phyloP scores from a whole-genome alignment of 2,888 invertebrate genomes.

The Clusia tigrina region DNA sequence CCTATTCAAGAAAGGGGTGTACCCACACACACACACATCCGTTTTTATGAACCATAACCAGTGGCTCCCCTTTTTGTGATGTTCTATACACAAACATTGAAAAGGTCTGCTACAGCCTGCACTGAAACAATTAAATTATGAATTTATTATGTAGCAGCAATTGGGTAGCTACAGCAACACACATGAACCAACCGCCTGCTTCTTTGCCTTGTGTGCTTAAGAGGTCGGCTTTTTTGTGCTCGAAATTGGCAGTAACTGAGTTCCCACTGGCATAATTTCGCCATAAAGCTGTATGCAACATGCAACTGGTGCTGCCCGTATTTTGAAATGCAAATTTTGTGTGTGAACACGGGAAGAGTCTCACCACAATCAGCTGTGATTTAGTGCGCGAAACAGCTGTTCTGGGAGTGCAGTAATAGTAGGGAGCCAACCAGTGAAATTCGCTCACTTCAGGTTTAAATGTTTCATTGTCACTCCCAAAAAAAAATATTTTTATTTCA shows the following conservation, averaged over 20 bases:
- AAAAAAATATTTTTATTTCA: too few species aligned
- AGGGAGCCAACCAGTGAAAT: too few species aligned
- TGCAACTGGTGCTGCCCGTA: background rate
- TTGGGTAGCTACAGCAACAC: background rate
- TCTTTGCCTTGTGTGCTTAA: background rate
- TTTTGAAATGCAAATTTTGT: constrained; percentile 6
- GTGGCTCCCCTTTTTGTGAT: background rate
- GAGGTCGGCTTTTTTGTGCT: background rate
- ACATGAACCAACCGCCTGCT: background rate
- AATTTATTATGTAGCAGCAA: constrained; percentile 7
- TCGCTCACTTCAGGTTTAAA: too few species aligned
- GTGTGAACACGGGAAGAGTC: constrained; percentile 8
- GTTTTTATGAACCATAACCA: background rate
- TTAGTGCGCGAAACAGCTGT: constrained; percentile 10
- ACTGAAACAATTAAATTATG: background rate
- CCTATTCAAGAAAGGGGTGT: too few species aligned
- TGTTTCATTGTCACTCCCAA: too few species aligned
- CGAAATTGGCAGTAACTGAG: background rate
- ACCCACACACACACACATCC: too few species aligned
- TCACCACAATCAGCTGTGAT: constrained; percentile 13
- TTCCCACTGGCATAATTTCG: constrained; percentile 12
- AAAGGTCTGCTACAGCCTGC: background rate
- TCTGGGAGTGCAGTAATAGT: too few species aligned
- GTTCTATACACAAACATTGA: background rate
- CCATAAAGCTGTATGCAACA: constrained; percentile 9